phyloP scores from a whole-genome alignment of 2,797 vertebrate species.

The Chelon labrosus region DNA sequence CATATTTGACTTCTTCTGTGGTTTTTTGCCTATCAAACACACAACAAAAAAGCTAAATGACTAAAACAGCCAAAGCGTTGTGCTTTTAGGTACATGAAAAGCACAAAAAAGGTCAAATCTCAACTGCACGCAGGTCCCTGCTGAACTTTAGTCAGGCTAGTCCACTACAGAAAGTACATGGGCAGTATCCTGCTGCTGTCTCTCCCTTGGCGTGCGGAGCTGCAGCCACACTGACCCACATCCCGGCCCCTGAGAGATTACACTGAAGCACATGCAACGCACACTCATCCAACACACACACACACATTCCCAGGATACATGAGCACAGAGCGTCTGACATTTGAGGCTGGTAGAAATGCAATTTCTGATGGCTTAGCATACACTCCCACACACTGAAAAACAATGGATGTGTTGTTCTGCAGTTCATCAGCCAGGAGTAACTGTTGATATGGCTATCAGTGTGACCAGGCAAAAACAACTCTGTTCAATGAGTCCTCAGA shows the following conservation, averaged over 20 bases:
- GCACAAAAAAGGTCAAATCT: conserved; percentile 3
- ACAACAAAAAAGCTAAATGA: not conserved
- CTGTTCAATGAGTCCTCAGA: conserved; percentile 54
- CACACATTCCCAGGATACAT: conserved; percentile 26
- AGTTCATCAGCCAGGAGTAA: conserved; percentile 69
- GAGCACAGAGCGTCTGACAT: conserved; percentile 44
- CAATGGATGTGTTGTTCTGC: conserved; percentile 70
- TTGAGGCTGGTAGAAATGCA: conserved; percentile 51
- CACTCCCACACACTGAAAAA: conserved; percentile 46
- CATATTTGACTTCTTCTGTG: not conserved
- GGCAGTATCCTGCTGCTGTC: conserved; percentile 45
- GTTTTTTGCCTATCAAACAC: not conserved
- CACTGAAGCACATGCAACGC: conserved; percentile 38
- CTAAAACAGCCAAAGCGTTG: not conserved
- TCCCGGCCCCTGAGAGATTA: conserved; percentile 70
- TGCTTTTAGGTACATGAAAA: not conserved
- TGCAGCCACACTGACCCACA: conserved; percentile 74
- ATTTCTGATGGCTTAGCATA: conserved; percentile 66
- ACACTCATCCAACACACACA: not conserved
- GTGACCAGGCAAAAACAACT: conserved; percentile 64
- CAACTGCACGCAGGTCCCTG: not conserved
- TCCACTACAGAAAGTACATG: conserved; percentile 25
- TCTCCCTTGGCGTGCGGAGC: conserved; percentile 26
- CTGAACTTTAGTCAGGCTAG: conserved; percentile 12
- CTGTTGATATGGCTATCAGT: conserved; percentile 75